phyloP scores from a whole-genome alignment of 2,797 vertebrate genomes.

The Hypotaenidia okinawae region DNA sequence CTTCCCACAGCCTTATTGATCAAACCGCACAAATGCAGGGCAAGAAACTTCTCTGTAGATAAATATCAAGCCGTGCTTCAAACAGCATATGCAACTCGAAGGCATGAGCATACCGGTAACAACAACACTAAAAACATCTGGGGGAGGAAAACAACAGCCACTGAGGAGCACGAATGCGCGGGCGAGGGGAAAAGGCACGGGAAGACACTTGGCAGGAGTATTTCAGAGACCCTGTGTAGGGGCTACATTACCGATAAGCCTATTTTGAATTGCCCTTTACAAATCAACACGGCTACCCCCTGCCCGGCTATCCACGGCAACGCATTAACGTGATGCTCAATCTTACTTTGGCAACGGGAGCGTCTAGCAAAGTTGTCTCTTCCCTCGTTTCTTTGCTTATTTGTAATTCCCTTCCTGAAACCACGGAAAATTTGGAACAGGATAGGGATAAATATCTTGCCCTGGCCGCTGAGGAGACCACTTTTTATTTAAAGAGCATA shows the following conservation, averaged over 20 bases:
- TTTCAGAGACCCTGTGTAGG: conserved; percentile 50
- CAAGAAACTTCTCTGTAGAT: conserved; percentile 8
- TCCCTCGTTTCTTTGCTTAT: conserved; percentile 43
- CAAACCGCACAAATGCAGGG: conserved; percentile 6
- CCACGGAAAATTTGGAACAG: conserved; percentile 68
- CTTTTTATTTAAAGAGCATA: conserved; percentile 72
- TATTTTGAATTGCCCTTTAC: conserved; percentile 81
- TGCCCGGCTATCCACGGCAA: conserved; percentile 83
- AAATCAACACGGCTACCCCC: conserved; percentile 84
- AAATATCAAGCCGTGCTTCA: conserved; percentile 17
- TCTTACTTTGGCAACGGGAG: conserved; percentile 83
- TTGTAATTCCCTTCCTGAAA: conserved; percentile 72
- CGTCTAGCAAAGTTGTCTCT: conserved; percentile 80
- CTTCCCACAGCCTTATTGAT: conserved; percentile 36
- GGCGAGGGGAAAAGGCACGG: background rate
- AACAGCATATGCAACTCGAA: background rate
- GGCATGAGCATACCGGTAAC: background rate
- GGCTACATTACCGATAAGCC: conserved; percentile 65
- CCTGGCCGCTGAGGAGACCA: conserved; percentile 74
- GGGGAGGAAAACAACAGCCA: conserved; percentile 6
- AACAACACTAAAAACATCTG: background rate
- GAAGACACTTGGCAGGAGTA: conserved; percentile 4
- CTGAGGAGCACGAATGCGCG: conserved; percentile 1
- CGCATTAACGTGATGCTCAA: conserved; percentile 92
- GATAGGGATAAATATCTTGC: conserved; percentile 71